Evolutionary conservation across 64 coral and sea anemone genomes (phyloP).

Genomic region (Montipora foliosa): DNA sequence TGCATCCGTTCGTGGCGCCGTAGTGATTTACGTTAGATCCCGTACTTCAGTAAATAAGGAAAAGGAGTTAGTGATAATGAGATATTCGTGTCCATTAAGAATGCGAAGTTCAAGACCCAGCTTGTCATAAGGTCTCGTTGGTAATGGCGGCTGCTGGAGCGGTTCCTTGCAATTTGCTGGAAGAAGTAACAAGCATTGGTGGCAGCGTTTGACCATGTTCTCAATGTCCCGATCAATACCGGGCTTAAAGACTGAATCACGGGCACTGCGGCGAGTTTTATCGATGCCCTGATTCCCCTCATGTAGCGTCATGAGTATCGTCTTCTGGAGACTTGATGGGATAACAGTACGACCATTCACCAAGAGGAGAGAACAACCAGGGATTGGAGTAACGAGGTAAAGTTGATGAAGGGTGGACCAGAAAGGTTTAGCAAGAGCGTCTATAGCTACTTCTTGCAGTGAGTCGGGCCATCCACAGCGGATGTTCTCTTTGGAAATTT

Average conservation of each 20-base stretch:
- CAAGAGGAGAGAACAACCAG: conserved; percentile 1
- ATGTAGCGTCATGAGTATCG: conserved; percentile 1
- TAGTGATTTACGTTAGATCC: neutral
- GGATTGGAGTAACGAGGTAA: neutral
- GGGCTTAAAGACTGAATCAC: conserved; percentile 36
- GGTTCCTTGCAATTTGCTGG: conserved; percentile 31
- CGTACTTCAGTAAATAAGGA: neutral
- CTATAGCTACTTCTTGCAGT: neutral
- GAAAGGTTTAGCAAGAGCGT: neutral
- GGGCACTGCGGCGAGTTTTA: conserved; percentile 45
- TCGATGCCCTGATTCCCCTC: conserved; percentile 34
- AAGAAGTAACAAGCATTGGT: neutral
- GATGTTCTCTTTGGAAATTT: neutral
- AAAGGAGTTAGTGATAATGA: neutral
- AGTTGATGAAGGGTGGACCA: conserved; percentile 28
- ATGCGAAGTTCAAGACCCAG: conserved; percentile 19
- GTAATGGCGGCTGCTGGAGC: conserved; percentile 7
- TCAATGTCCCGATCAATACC: neutral
- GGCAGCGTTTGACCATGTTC: conserved; percentile 44
- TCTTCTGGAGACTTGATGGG: neutral
- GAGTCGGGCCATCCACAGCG: conserved; percentile 37
- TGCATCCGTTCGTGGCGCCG: neutral
- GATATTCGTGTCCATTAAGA: neutral
- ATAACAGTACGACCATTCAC: conserved; percentile 38
- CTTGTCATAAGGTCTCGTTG: neutral